Percentiles rank a stretch among this genome's conserved stretches.
Conservation (phyloP, 2,113 vertebrate species). For the Willisornis vidua region DNA sequence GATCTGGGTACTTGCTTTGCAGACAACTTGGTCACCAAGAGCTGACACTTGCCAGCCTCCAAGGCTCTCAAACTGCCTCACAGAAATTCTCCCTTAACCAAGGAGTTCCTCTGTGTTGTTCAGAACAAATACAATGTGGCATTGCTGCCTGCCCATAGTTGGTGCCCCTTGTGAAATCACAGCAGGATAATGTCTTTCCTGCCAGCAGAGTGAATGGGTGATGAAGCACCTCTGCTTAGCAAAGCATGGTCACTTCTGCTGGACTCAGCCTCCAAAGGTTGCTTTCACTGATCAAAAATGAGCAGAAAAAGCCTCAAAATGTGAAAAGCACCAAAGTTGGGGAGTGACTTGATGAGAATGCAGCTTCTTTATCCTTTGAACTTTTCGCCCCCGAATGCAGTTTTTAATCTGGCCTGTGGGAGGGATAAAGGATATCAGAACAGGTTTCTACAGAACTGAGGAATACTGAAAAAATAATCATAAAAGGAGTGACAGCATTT, state of each 20-base stretch:
- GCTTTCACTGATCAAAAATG: not conserved
- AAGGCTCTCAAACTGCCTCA: not conserved
- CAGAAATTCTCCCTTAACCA: not conserved
- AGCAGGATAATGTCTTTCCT: not conserved
- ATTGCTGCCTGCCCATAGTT: not conserved
- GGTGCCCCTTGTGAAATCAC: not conserved
- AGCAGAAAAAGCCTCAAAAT: not conserved
- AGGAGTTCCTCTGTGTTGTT: not conserved
- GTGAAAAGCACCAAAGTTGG: not conserved
- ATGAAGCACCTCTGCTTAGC: not conserved
- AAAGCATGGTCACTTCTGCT: not conserved
- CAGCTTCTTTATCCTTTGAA: not conserved
- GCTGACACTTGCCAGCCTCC: not conserved
- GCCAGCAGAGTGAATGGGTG: not conserved
- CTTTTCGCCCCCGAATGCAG: not conserved
- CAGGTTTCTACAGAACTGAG: not conserved
- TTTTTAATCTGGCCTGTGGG: conserved; percentile 32
- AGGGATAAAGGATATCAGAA: not conserved
- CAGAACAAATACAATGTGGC: not conserved
- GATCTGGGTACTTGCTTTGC: not conserved
- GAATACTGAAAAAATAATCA: not conserved
- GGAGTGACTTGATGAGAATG: not conserved
- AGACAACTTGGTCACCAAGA: not conserved
- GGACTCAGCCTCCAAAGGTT: not conserved
- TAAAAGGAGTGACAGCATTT: not conserved